A percentile compares a stretch with the other conserved stretches of the same genome.
phyloP scores from a whole-genome alignment of 2,888 invertebrate genomes.

The Plutella xylostella region DNA sequence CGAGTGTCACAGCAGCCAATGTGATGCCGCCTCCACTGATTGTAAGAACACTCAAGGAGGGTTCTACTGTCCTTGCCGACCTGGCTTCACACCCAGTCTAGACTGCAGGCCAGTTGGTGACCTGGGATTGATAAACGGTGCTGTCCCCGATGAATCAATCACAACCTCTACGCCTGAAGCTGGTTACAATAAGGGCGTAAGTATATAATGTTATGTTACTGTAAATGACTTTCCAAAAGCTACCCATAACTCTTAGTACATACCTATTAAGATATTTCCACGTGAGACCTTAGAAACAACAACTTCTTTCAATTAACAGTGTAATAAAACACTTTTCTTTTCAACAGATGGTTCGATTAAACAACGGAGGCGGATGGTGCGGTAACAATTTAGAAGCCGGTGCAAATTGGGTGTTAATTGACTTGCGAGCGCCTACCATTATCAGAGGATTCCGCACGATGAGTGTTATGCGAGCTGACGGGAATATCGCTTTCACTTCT shows the following conservation, averaged over 20 bases:
- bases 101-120: constrained; percentile 93
- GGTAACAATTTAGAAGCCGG: constrained; percentile 88
- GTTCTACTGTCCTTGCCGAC: constrained; percentile 88
- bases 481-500: constrained; percentile 88
- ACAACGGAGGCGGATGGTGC: constrained; percentile 90
- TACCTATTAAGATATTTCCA: too few relatives aligned
- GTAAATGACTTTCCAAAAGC: too few relatives aligned
- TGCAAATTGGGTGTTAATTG: constrained; percentile 89
- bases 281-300: too few relatives aligned
- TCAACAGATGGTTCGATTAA: constrained; percentile 86
- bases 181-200: constrained; percentile 85
- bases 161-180: constrained; percentile 85
- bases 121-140: constrained; percentile 88
- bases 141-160: constrained; percentile 91
- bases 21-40: constrained; percentile 90
- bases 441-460: constrained; percentile 92
- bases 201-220: too few relatives aligned
- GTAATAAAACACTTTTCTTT: constrained; percentile 21
- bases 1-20: constrained; percentile 90
- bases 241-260: too few relatives aligned
- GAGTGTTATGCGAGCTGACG: constrained; percentile 85
- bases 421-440: constrained; percentile 89
- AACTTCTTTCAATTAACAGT: too few relatives aligned
- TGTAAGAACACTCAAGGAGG: constrained; percentile 90
- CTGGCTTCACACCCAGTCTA: constrained; percentile 85